Evolutionary conservation across 2,113 vertebrate genomes (phyloP).

Genomic region (Mixornis gularis): DNA sequence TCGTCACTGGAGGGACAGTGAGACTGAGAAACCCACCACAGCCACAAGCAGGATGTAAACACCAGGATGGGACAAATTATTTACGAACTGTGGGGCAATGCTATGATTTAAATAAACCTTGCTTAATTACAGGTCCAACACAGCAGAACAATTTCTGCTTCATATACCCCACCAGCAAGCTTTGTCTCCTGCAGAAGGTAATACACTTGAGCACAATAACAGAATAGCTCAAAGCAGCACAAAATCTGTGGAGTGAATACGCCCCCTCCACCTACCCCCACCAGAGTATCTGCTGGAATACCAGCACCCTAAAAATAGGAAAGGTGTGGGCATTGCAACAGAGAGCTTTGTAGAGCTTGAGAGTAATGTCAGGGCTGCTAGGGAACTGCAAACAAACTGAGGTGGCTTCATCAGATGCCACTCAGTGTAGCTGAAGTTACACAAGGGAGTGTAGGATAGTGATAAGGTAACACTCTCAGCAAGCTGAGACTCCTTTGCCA

Average conservation of each 20-base stretch:
- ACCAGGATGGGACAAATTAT: neutral
- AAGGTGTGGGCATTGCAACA: conserved; percentile 37
- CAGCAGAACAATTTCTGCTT: neutral
- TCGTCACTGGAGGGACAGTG: neutral
- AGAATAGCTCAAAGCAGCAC: neutral
- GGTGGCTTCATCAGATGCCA: neutral
- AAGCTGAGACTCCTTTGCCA: neutral
- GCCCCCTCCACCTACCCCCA: neutral
- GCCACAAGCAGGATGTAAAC: neutral
- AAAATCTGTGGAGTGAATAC: neutral
- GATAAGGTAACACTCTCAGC: neutral
- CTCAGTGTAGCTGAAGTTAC: neutral
- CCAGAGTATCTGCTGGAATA: neutral
- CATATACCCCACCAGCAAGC: neutral
- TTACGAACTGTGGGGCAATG: neutral
- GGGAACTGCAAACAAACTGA: conserved; percentile 39
- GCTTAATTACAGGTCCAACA: neutral
- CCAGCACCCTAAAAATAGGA: conserved; percentile 4
- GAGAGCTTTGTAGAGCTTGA: neutral
- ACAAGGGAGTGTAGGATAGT: neutral
- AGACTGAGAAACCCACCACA: neutral
- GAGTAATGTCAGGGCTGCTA: conserved; percentile 12
- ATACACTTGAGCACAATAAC: neutral
- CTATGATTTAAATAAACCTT: neutral
- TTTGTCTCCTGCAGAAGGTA: neutral